These are phyloP conservation scores for Ascaphus truei DNA, from an alignment of 2,113 vertebrate species.

Conservation along the genomic window DNA sequence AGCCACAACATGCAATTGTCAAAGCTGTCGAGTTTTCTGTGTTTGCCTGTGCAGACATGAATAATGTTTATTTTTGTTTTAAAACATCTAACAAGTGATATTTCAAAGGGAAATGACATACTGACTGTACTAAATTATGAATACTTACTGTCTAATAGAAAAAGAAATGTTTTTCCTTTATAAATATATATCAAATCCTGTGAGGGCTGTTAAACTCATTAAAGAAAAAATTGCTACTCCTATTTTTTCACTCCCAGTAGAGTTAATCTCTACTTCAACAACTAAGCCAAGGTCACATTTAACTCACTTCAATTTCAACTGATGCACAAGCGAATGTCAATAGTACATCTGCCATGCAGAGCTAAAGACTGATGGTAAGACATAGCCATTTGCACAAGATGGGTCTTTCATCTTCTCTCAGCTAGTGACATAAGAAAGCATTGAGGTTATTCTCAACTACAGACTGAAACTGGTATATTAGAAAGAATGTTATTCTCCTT, in stretches of 20 bases:
- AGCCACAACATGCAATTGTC: too few relatives aligned
- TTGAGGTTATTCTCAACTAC: conserved; percentile 71
- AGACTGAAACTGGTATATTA: conserved; percentile 76
- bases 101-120: conserved; percentile 64
- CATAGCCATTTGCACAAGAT: conserved; percentile 83
- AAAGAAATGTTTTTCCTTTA: conserved; percentile 71
- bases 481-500: conserved; percentile 78
- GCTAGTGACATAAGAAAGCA: conserved; percentile 80
- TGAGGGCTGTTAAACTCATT: conserved; percentile 79
- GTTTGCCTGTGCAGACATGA: too few relatives aligned
- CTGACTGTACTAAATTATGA: conserved; percentile 66
- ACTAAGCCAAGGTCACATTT: conserved; percentile 84
- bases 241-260: conserved; percentile 65
- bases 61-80: too few relatives aligned
- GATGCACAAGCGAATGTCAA: conserved; percentile 81
- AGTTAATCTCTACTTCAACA: conserved; percentile 83
- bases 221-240: conserved; percentile 75
- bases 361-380: conserved; percentile 82
- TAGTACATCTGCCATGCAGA: conserved; percentile 76
- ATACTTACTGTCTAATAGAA: conserved; percentile 66
- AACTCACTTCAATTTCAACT: conserved; percentile 82
- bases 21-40: too few relatives aligned
- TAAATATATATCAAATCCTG: conserved; percentile 75
- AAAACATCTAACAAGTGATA: conserved; percentile 54
- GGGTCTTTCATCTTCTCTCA: conserved; percentile 78